Evolutionary conservation across 2,797 vertebrate species (phyloP), one percentile per base, ranked within the genome.

Genomic region (Neoniphon sammara): DNA sequence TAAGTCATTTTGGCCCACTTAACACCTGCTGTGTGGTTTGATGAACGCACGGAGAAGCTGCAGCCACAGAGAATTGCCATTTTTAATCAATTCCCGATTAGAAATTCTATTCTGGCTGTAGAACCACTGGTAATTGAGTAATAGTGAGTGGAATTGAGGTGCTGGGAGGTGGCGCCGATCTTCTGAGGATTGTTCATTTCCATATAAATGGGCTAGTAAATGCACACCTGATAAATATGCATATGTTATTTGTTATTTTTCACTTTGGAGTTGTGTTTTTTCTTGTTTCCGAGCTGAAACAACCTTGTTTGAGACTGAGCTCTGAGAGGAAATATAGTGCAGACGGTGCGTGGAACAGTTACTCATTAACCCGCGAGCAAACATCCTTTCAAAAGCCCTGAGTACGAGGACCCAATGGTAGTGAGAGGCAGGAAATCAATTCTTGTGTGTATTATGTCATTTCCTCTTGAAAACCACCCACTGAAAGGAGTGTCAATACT

Each of bases 131-230:
- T 85, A 87, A 91, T 85, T 87, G 76, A 88, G 86, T 87, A 72
- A 81, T 80, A 75, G 78, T 79, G 70, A 5, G 81, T 80, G 70
- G 70, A 82, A 77, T 76, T 66, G 56, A 34, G 25, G 59, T 66
- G 46, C 15, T 23, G 66, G 78, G 73, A 78, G 69, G 78, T 8
- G 53, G 75, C 64, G 77, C 56, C 58, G 27, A 67, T 89, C 70
- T 77, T 83, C 70, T 70, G 75, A 89, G 85, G 80, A 84, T 59
- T 65, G 21, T 66, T 79, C 52, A 92, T 93, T 92, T 92, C 85
- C 92, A 93, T 92, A 91, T 91, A 91, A 92, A 93, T 89, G 89
- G 90, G 84, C 79, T 77, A 78, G 73, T 86, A 85, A 91, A 84
- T 42, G 80, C 55, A 55, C 8, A 39, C 68, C 67, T 74, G 72